Base-by-base conservation (phyloP, 2,888 invertebrate species). In the Lapara coniferarum region DNA sequence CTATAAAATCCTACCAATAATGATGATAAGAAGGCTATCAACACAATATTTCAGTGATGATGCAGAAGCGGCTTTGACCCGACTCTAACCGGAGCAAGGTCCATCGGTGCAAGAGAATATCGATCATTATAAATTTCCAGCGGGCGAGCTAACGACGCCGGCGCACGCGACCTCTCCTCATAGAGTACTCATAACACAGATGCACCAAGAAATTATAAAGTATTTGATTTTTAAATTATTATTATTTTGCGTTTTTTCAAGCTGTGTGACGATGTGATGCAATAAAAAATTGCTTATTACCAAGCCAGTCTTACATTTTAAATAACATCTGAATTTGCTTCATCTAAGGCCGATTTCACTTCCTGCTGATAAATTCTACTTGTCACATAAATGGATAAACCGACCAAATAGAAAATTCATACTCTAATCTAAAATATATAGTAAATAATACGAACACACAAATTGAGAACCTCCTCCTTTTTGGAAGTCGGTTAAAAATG, bases 61-160 rank as follows among this genome's bases (percentile, higher is more conserved):
- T 49, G 58, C 49, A 25, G 68, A 46, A 51, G 58, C 49, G 57
- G 56, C 44, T 67, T 12, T 66, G 81, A 81, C 77, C 77, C 74
- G 74, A 66, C 59, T 72, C 77, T 84, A 88, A 87, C 87, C 88
- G 82, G 86, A 87, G 88, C 89, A 85, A 85, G 81, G 87, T 85
- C 86, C 83, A 86, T 85, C 79, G 86, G 82, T 85, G 83, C 84
- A 84, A 82, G 85, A 83, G 87, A 90, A 87, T 91, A 92, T 93
- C 90, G 91, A 92, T 92, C 92, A 91, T 91, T 92, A 91, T 91
- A 93, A 91, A 91, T 91, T 88, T 90, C 88, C 88, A 85, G 82
- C 82, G 78, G 84, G 81, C 83, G 82, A 82, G 81, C 88, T 90
- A 92, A 93, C 92, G 90, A 91, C 90, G 87, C 80, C 73, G 71